A percentile compares a stretch with the other conserved stretches of the same genome.
Conservation (phyloP, 2,797 vertebrate genomes). For the Remorina albescens region DNA sequence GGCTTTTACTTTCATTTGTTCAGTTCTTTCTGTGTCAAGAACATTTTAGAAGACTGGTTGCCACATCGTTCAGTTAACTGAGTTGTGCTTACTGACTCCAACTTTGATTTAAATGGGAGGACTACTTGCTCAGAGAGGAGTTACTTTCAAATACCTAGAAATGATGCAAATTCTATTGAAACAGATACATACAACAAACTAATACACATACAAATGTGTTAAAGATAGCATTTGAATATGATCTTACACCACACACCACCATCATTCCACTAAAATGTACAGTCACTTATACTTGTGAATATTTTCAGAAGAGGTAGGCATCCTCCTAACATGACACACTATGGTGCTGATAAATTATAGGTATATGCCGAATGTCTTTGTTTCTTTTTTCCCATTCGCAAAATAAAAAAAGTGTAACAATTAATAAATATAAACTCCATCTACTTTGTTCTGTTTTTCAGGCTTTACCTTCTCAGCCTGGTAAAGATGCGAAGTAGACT, state of each 20-base stretch:
- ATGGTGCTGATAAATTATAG: no score
- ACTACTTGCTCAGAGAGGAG: not conserved
- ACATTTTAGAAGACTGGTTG: not conserved
- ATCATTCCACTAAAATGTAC: no score
- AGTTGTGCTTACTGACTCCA: not conserved
- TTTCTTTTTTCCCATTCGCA: not conserved
- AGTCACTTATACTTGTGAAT: no score
- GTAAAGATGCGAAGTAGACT: slow-evolving; percentile 42
- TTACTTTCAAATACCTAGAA: not conserved
- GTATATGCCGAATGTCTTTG: not conserved
- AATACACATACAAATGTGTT: not conserved
- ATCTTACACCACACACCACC: no score
- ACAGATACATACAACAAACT: no score
- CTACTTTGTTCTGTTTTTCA: not conserved
- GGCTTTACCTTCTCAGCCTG: slow-evolving; percentile 15
- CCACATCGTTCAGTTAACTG: not conserved
- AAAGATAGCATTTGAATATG: not conserved
- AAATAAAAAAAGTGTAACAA: no score
- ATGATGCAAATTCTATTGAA: not conserved
- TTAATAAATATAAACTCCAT: slow-evolving; percentile 9
- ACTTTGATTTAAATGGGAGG: not conserved
- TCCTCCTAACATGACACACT: no score
- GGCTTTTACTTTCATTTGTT: no score
- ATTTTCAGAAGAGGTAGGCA: no score
- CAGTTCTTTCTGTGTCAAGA: no score